A percentile compares a stretch with the other conserved stretches of the same genome.
Evolutionary conservation across 1,140 invertebrate genomes (phyloP).

Genomic region (Drosophila lini): DNA sequence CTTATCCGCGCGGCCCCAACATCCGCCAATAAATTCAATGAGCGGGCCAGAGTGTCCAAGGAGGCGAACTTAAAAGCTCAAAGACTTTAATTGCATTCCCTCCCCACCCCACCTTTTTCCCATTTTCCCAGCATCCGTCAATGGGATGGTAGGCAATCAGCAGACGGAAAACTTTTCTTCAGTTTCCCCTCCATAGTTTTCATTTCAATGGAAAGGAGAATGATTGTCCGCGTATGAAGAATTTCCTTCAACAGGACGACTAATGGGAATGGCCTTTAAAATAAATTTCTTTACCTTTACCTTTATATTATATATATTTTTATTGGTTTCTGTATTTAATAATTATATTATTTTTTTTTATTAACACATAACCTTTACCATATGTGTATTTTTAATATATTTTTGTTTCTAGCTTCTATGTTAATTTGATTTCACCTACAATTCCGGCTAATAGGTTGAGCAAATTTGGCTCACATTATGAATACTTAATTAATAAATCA

Average conservation of each 20-base stretch:
- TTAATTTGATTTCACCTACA: constrained; percentile 21
- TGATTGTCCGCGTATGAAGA: not conserved
- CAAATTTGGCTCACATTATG: constrained; percentile 34
- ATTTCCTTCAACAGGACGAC: not conserved
- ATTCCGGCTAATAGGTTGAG: constrained; percentile 7
- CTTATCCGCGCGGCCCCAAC: constrained; percentile 41
- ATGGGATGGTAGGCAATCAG: constrained; percentile 36
- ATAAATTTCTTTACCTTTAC: too few species aligned
- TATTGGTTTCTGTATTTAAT: not conserved
- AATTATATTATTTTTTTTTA: not conserved
- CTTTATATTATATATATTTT: not conserved
- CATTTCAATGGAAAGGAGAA: constrained; percentile 3
- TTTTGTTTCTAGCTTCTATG: not conserved
- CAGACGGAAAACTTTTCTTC: constrained; percentile 28
- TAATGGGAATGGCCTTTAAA: not conserved
- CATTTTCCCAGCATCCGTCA: constrained; percentile 29
- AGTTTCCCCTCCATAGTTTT: constrained; percentile 13
- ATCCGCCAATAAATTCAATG: constrained; percentile 68
- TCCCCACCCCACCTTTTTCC: not conserved
- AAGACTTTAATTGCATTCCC: constrained; percentile 63
- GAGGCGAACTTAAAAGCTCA: constrained; percentile 56
- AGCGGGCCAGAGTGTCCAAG: constrained; percentile 23
- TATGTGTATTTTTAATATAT: not conserved
- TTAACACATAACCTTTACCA: too few species aligned
- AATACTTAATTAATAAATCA: constrained; percentile 28